phyloP scores from a whole-genome alignment of 2,113 vertebrate species.

The Condylura cristata region DNA sequence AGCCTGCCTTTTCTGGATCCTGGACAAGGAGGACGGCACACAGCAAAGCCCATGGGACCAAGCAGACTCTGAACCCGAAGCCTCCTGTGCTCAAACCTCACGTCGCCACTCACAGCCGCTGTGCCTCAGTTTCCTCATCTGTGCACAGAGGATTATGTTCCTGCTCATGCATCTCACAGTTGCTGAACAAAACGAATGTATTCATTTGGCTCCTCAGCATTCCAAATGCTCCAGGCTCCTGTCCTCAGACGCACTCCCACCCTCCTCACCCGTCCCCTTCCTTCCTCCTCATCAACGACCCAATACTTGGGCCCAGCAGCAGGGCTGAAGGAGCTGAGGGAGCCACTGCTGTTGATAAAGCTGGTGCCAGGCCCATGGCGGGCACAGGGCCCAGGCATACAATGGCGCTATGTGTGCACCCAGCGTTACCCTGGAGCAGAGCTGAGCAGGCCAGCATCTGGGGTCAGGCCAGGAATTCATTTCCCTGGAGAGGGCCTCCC shows the following conservation, averaged over 20 bases:
- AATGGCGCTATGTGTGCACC: constrained; percentile 78
- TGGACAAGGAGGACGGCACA: neutral
- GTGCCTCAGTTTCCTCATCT: neutral
- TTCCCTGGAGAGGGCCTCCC: constrained; percentile 58
- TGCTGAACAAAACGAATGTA: neutral
- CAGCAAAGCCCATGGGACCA: neutral
- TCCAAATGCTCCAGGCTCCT: neutral
- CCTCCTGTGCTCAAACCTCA: neutral
- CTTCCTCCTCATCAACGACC: neutral
- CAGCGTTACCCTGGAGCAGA: constrained; percentile 55
- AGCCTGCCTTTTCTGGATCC: neutral
- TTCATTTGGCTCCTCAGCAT: neutral
- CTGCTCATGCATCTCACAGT: neutral
- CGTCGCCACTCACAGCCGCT: no score
- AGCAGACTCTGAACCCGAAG: neutral
- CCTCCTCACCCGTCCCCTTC: neutral
- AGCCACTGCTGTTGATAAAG: constrained; percentile 51
- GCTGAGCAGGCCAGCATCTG: constrained; percentile 67
- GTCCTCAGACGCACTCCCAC: neutral
- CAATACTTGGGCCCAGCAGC: neutral
- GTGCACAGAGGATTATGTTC: neutral
- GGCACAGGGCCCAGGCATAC: constrained; percentile 69
- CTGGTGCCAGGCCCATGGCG: constrained; percentile 54
- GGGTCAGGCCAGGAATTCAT: constrained; percentile 73
- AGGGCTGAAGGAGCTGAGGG: neutral